These are phyloP conservation scores for Serripes groenlandicus DNA, from an alignment of 2,888 invertebrate species.

Conservation along the genomic window DNA sequence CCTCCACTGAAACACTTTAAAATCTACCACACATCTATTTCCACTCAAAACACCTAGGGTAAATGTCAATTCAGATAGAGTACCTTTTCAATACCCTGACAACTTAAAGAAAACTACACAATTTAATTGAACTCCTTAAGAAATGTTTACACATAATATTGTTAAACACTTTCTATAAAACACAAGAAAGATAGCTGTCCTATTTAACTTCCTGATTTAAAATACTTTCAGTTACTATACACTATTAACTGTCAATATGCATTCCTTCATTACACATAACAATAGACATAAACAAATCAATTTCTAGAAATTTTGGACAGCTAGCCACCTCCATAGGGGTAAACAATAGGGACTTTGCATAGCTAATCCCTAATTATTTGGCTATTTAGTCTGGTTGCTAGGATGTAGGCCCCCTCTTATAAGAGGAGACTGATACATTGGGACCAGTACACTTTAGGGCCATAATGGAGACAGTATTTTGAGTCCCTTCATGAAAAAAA, in stretches of 20 bases:
- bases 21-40: no score
- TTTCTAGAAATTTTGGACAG: conserved; percentile 68
- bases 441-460: not conserved
- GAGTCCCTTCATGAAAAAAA: no score
- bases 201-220: no score
- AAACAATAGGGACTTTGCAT: conserved; percentile 50
- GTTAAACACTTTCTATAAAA: no score
- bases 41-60: no score
- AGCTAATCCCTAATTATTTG: conserved; percentile 63
- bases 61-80: no score
- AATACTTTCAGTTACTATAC: conserved; percentile 52
- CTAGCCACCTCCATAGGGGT: conserved; percentile 59
- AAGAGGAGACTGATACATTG: conserved; percentile 17
- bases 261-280: conserved; percentile 49
- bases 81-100: no score
- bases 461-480: not conserved
- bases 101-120: no score
- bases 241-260: conserved; percentile 50
- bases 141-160: conserved; percentile 7
- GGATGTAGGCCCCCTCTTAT: not conserved
- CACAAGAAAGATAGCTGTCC: no score
- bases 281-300: conserved; percentile 66
- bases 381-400: conserved; percentile 54
- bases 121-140: not conserved
- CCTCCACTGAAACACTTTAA: no score